Conservation (phyloP, 2,888 invertebrate species). For the Sphinx pinastri region DNA sequence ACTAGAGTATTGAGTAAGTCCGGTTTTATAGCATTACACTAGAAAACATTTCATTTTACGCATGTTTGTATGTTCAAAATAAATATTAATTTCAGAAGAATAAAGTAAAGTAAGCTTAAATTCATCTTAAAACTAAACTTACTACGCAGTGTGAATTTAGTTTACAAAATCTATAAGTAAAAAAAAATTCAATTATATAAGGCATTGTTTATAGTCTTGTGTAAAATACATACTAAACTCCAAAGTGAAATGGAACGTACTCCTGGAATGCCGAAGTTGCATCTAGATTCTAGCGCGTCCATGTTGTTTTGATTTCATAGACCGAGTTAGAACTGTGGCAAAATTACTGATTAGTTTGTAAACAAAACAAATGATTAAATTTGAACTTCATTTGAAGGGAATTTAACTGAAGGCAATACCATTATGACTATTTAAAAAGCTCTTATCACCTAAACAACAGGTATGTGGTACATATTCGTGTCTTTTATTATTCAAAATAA, state of each 20-base stretch:
- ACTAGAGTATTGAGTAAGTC: no score
- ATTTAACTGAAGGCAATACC: background rate
- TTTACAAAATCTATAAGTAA: no score
- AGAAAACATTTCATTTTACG: no score
- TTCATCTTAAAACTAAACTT: no score
- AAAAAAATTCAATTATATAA: no score
- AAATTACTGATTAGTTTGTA: constrained; percentile 42
- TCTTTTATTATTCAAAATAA: background rate
- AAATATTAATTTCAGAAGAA: no score
- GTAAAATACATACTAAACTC: background rate
- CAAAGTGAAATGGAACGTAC: constrained; percentile 25
- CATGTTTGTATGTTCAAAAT: no score
- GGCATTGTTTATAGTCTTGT: no score
- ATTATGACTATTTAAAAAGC: background rate
- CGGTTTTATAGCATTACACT: no score
- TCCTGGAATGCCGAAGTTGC: constrained; percentile 26
- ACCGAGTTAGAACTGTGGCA: constrained; percentile 58
- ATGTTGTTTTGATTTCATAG: constrained; percentile 39
- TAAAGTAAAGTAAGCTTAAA: no score
- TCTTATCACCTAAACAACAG: constrained; percentile 7
- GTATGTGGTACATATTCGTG: background rate
- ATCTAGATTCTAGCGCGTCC: constrained; percentile 33
- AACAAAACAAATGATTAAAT: constrained; percentile 34
- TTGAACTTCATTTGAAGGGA: constrained; percentile 12
- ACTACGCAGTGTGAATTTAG: no score